Percentiles rank a stretch among this genome's conserved stretches.
Conservation (phyloP, 2,113 vertebrate species). For the Ornithorhynchus anatinus region DNA sequence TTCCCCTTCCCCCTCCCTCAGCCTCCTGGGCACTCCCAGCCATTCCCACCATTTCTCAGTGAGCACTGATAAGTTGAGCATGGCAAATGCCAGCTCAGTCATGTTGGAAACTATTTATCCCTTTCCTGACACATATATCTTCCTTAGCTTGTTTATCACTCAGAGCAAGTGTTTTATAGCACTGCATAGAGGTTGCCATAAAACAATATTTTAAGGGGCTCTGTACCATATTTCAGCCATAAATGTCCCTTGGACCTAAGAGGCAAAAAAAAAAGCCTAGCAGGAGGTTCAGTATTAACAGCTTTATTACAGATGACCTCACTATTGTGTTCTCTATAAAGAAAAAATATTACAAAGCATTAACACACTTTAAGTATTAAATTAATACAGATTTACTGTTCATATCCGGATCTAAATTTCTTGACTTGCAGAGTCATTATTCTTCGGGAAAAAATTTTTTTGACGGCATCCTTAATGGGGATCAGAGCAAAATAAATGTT, state of each 20-base stretch:
- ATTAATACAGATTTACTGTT: conserved; percentile 77
- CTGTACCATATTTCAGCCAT: conserved; percentile 73
- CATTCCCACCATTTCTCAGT: too few relatives aligned
- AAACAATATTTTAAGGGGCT: conserved; percentile 75
- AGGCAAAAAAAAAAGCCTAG: conserved; percentile 69
- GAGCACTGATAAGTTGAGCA: conserved; percentile 51
- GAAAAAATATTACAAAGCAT: conserved; percentile 83
- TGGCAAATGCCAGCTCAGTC: conserved; percentile 48
- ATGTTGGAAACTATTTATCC: conserved; percentile 44
- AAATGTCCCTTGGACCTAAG: conserved; percentile 72
- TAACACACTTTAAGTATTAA: conserved; percentile 75
- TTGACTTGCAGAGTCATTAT: conserved; percentile 69
- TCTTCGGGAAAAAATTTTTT: conserved; percentile 75
- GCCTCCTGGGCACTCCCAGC: too few relatives aligned
- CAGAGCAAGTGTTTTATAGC: conserved; percentile 75
- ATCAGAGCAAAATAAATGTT: conserved; percentile 72
- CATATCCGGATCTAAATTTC: conserved; percentile 73
- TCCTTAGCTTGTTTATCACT: conserved; percentile 71
- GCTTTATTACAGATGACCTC: conserved; percentile 86
- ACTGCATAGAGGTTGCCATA: conserved; percentile 75
- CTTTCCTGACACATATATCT: conserved; percentile 56
- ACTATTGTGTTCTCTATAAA: conserved; percentile 84
- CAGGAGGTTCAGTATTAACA: conserved; percentile 75
- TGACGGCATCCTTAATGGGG: conserved; percentile 74
- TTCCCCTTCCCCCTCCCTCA: too few relatives aligned